Conservation (phyloP, 1,140 invertebrate species). For the Pseudobourletiella spinata region DNA sequence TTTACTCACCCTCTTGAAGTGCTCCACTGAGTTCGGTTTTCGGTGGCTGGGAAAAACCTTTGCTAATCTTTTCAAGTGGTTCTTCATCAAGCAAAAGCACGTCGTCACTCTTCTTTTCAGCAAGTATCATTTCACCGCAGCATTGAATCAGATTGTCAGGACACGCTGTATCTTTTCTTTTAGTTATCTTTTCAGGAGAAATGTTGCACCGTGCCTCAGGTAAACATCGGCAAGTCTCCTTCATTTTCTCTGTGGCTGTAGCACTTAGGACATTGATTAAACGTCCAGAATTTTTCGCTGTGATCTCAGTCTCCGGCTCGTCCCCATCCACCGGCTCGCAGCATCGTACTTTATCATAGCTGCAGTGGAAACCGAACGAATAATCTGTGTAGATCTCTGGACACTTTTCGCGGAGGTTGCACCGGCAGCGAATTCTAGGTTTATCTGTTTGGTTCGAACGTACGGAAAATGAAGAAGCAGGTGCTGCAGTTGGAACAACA, state of each 20-base stretch:
- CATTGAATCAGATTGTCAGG: constrained; percentile 20
- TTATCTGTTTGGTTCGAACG: neutral
- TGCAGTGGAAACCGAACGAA: constrained; percentile 24
- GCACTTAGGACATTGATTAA: neutral
- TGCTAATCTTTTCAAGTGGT: neutral
- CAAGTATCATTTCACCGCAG: constrained; percentile 12
- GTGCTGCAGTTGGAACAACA: neutral
- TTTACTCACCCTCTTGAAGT: no score
- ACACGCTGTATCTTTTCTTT: constrained; percentile 7
- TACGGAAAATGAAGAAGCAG: neutral
- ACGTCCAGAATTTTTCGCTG: neutral
- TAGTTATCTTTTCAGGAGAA: neutral
- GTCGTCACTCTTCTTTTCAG: neutral
- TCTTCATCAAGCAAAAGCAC: neutral
- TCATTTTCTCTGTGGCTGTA: neutral
- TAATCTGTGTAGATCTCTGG: constrained; percentile 19
- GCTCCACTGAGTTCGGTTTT: no score
- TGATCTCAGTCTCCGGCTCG: neutral
- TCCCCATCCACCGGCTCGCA: constrained; percentile 9
- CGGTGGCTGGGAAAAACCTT: neutral
- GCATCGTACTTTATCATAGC: constrained; percentile 23
- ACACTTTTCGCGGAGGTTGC: constrained; percentile 16
- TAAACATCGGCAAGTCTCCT: neutral
- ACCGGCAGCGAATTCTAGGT: constrained; percentile 6
- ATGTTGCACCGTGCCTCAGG: neutral